These are phyloP conservation scores for Thereva unica DNA, from an alignment of 2,888 invertebrate species.

Conservation along the genomic window DNA sequence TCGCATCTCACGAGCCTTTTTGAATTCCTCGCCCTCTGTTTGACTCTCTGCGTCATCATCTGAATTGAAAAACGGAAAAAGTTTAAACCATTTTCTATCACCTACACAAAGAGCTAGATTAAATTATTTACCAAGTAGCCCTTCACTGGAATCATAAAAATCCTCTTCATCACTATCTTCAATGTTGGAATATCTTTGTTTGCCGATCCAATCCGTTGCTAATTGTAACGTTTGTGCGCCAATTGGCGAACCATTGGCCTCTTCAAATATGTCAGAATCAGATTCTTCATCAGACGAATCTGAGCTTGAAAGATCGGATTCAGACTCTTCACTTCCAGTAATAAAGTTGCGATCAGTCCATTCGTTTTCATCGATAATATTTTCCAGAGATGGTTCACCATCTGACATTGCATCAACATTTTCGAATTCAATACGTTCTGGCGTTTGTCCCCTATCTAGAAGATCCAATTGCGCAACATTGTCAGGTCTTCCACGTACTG, in stretches of 20 bases:
- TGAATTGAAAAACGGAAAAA: conserved; percentile 44
- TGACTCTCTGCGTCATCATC: conserved; percentile 72
- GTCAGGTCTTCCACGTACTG: conserved; percentile 58
- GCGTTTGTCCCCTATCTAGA: conserved; percentile 65
- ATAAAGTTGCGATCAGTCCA: conserved; percentile 94
- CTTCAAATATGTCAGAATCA: conserved; percentile 70
- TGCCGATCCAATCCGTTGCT: conserved; percentile 70
- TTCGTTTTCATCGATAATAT: conserved; percentile 92
- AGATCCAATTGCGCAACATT: conserved; percentile 53
- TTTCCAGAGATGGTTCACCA: conserved; percentile 64
- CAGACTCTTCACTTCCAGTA: conserved; percentile 76
- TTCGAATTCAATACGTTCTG: conserved; percentile 80
- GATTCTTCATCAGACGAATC: conserved; percentile 67
- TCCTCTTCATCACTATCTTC: conserved; percentile 56
- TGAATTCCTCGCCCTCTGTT: conserved; percentile 73
- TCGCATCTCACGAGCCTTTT: conserved; percentile 67
- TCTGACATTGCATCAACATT: conserved; percentile 70
- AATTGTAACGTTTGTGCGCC: conserved; percentile 68
- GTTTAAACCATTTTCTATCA: no score
- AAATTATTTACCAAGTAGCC: conserved; percentile 51
- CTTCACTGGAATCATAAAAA: conserved; percentile 59
- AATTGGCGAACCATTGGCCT: conserved; percentile 65
- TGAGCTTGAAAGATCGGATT: conserved; percentile 60
- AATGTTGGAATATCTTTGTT: conserved; percentile 61
- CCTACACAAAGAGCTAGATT: not conserved